Evolutionary conservation across 2,797 vertebrate genomes (phyloP).

Genomic region (Rachycentron canadum): DNA sequence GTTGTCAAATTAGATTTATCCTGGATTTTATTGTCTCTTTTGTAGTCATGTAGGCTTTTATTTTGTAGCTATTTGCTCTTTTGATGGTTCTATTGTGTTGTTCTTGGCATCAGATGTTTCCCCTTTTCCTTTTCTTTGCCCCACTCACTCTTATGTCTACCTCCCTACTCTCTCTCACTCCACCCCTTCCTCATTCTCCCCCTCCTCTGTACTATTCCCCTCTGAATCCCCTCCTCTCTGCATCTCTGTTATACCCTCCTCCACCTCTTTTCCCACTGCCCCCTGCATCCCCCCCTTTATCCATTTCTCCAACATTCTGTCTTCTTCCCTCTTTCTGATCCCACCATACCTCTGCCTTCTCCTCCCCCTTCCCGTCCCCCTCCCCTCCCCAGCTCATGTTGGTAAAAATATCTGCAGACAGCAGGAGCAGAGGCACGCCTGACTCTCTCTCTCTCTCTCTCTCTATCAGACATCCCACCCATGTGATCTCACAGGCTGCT

Average conservation of each 20-base stretch:
- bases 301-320: slow-evolving; percentile 54
- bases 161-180: slow-evolving; percentile 26
- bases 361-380: slow-evolving; percentile 23
- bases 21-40: neutral
- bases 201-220: slow-evolving; percentile 59
- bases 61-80: slow-evolving; percentile 35
- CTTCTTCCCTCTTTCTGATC: slow-evolving; percentile 33
- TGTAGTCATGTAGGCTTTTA: slow-evolving; percentile 33
- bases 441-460: slow-evolving; percentile 51
- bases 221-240: slow-evolving; percentile 44
- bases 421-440: slow-evolving; percentile 84
- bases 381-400: slow-evolving; percentile 78
- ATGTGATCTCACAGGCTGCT: slow-evolving; percentile 94
- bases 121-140: slow-evolving; percentile 75
- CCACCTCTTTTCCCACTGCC: slow-evolving; percentile 39
- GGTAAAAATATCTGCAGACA: slow-evolving; percentile 90
- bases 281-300: slow-evolving; percentile 33
- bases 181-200: slow-evolving; percentile 67
- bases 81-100: slow-evolving; percentile 56
- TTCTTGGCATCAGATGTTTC: slow-evolving; percentile 81
- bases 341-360: slow-evolving; percentile 34
- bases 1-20: slow-evolving; percentile 8
- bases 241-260: slow-evolving; percentile 39
- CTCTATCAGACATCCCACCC: slow-evolving; percentile 93
- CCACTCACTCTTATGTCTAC: slow-evolving; percentile 52